These are phyloP conservation scores for Myzus persicae DNA, from an alignment of 1,140 invertebrate species.

Conservation along the genomic window DNA sequence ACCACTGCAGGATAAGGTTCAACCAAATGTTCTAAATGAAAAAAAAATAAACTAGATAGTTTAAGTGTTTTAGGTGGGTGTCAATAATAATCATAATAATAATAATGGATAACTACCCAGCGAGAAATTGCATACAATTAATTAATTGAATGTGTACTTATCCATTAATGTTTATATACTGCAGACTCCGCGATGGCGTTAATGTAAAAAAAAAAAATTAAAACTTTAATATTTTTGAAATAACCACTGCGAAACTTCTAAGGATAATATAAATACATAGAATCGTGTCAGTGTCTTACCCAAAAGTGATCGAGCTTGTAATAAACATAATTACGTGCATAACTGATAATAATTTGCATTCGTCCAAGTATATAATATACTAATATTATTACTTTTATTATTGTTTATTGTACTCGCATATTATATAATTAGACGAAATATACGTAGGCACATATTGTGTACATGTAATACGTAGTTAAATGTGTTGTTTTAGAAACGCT, in stretches of 20 bases:
- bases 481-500: not conserved
- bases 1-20: not conserved
- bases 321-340: too few relatives aligned
- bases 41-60: not conserved
- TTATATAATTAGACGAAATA: not conserved
- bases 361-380: too few relatives aligned
- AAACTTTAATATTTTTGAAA: not conserved
- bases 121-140: not conserved
- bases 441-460: not conserved
- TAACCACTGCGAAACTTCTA: not conserved
- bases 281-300: too few relatives aligned
- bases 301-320: too few relatives aligned
- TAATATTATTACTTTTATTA: too few relatives aligned
- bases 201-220: not conserved
- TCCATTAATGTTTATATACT: not conserved
- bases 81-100: not conserved
- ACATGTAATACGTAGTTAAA: too few relatives aligned
- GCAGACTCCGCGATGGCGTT: not conserved
- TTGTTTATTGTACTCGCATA: too few relatives aligned
- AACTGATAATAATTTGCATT: too few relatives aligned
- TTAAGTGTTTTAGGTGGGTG: not conserved
- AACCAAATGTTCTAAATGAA: not conserved
- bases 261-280: too few relatives aligned
- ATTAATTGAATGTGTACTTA: not conserved
- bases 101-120: not conserved